Conservation (phyloP, 1,140 invertebrate species). For the Leguminivora glycinivorella region DNA sequence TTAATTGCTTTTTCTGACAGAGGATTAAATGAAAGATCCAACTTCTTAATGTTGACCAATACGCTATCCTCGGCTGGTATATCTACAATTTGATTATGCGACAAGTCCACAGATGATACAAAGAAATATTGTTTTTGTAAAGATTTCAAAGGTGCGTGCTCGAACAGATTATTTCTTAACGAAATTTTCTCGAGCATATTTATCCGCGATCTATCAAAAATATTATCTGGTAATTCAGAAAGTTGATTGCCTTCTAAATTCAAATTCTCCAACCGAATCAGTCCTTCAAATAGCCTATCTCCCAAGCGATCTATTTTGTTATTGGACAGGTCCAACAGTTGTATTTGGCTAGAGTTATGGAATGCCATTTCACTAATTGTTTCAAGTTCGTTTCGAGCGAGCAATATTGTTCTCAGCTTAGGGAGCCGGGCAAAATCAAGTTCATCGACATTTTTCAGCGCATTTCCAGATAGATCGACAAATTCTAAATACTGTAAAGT, state of each 20-base stretch:
- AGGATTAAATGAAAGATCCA: slow-evolving; percentile 93
- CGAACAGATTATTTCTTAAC: slow-evolving; percentile 87
- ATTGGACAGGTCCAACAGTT: slow-evolving; percentile 86
- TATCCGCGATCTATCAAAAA: slow-evolving; percentile 89
- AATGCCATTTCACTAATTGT: slow-evolving; percentile 92
- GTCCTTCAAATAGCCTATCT: slow-evolving; percentile 90
- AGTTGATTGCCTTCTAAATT: slow-evolving; percentile 88
- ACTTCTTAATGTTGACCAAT: slow-evolving; percentile 91
- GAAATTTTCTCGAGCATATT: slow-evolving; percentile 91
- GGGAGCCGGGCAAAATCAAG: slow-evolving; percentile 90
- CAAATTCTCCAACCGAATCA: slow-evolving; percentile 86
- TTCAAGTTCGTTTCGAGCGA: slow-evolving; percentile 88
- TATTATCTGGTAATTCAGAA: slow-evolving; percentile 87
- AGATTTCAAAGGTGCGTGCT: slow-evolving; percentile 87
- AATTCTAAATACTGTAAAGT: slow-evolving; percentile 86
- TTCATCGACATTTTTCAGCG: slow-evolving; percentile 88
- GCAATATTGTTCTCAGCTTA: slow-evolving; percentile 83
- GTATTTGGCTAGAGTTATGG: slow-evolving; percentile 93
- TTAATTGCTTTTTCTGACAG: slow-evolving; percentile 85
- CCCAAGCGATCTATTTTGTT: slow-evolving; percentile 88
- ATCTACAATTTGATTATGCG: slow-evolving; percentile 87
- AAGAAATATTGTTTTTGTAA: slow-evolving; percentile 91
- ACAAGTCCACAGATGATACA: slow-evolving; percentile 88
- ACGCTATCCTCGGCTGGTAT: slow-evolving; percentile 91
- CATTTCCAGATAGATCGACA: slow-evolving; percentile 88